Percentiles rank a stretch among this genome's conserved stretches.
Conservation (phyloP, 2,113 vertebrate species). For the Monopterus albus region DNA sequence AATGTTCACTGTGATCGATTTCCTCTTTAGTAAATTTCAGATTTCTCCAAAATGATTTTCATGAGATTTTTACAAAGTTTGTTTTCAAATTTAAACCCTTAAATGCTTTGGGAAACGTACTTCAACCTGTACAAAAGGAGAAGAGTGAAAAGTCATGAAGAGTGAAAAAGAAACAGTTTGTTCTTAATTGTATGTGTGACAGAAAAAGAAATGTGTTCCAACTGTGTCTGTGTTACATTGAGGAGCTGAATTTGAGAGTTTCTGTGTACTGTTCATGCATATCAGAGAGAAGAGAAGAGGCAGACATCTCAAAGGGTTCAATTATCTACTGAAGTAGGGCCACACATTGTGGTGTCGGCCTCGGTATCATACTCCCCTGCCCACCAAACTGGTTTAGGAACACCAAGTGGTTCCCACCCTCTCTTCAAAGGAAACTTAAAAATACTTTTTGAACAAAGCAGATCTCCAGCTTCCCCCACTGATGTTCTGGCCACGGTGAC, state of each 20-base stretch:
- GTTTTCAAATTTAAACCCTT: slow-evolving; percentile 3
- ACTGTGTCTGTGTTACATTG: slow-evolving; percentile 18
- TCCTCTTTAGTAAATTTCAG: too few relatives aligned
- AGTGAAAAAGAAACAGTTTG: slow-evolving; percentile 8
- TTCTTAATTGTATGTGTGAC: slow-evolving; percentile 12
- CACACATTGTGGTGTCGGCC: slow-evolving; percentile 70
- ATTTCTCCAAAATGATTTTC: slow-evolving; percentile 18
- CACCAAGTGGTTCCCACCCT: slow-evolving; percentile 30
- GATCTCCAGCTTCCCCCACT: too few relatives aligned
- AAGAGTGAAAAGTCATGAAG: too few relatives aligned
- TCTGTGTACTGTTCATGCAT: slow-evolving; percentile 34
- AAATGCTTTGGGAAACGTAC: slow-evolving; percentile 2
- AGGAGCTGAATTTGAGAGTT: slow-evolving; percentile 7
- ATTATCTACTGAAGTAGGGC: slow-evolving; percentile 74
- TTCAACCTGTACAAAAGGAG: not conserved
- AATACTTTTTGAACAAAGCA: not conserved
- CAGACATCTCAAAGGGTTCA: slow-evolving; percentile 75
- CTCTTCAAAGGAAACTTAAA: slow-evolving; percentile 44
- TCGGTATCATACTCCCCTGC: slow-evolving; percentile 41
- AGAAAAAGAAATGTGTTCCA: not conserved
- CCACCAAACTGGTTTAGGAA: slow-evolving; percentile 35
- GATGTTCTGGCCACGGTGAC: too few relatives aligned
- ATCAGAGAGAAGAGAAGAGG: slow-evolving; percentile 39
- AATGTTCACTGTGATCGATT: too few relatives aligned
- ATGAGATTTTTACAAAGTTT: slow-evolving; percentile 7